Evolutionary conservation across 2,113 vertebrate species (phyloP).

Genomic region (Phalacrocorax carbo): DNA sequence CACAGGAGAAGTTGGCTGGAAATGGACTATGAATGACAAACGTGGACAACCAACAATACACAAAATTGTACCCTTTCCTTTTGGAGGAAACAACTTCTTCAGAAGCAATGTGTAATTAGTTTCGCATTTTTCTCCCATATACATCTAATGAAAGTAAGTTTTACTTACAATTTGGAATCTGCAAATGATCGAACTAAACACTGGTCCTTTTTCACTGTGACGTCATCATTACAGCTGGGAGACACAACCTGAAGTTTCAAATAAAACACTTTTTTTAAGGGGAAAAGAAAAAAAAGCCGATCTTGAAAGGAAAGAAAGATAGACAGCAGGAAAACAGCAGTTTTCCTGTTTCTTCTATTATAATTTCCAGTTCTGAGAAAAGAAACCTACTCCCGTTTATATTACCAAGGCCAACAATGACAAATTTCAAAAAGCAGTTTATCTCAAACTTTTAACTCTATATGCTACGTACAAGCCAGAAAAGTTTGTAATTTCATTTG

Average conservation of each 20-base stretch:
- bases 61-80: neutral
- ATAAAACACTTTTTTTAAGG: neutral
- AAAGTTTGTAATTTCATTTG: neutral
- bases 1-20: neutral
- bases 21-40: neutral
- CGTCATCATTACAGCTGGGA: constrained; percentile 93
- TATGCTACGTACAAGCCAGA: neutral
- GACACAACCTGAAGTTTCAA: constrained; percentile 86
- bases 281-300: neutral
- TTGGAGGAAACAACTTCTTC: neutral
- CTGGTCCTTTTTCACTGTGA: constrained; percentile 94
- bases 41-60: neutral
- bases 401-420: neutral
- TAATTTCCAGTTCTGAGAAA: neutral
- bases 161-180: constrained; percentile 95
- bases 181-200: constrained; percentile 94
- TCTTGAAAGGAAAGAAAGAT: neutral
- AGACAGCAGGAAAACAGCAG: neutral
- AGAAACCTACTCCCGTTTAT: neutral
- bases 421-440: neutral
- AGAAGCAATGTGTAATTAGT: neutral
- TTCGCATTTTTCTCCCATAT: neutral
- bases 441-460: neutral
- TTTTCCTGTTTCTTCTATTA: neutral
- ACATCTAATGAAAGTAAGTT: neutral